Evolutionary conservation across 2,797 vertebrate genomes (phyloP).

Genomic region (Eutrigla gurnardus): DNA sequence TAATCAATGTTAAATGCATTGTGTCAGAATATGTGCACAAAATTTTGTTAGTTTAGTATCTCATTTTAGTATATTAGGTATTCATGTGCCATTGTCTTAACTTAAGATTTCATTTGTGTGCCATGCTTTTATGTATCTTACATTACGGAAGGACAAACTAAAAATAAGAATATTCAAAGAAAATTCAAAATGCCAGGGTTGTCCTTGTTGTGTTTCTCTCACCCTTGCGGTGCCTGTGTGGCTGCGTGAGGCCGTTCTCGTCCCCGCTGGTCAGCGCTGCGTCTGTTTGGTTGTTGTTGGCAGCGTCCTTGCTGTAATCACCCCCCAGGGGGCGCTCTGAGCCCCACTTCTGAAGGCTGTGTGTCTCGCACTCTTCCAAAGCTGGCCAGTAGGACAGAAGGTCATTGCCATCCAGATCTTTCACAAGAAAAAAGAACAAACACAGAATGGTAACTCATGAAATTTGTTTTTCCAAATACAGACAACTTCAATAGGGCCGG

Average conservation of each 20-base stretch:
- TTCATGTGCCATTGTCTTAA: neutral
- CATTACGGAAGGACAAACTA: neutral
- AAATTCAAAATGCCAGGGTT: neutral
- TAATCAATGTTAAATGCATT: neutral
- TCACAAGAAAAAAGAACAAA: constrained; percentile 55
- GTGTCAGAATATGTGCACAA: too few species aligned
- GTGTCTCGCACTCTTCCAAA: constrained; percentile 91
- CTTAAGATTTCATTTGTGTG: neutral
- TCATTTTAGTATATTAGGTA: too few species aligned
- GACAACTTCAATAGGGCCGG: neutral
- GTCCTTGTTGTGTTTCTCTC: constrained; percentile 47
- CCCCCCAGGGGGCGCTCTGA: constrained; percentile 95
- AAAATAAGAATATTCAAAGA: neutral
- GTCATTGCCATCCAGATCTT: constrained; percentile 97
- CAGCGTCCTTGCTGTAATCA: constrained; percentile 93
- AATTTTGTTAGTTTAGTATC: too few species aligned
- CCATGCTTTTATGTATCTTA: neutral
- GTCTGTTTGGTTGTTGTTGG: constrained; percentile 96
- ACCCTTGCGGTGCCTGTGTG: constrained; percentile 95
- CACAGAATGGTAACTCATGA: constrained; percentile 37
- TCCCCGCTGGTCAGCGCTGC: constrained; percentile 96
- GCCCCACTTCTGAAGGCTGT: constrained; percentile 97
- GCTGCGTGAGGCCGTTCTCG: constrained; percentile 90
- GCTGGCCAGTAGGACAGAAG: constrained; percentile 97
- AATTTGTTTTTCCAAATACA: fast-evolving